These are phyloP conservation scores for Ellobius talpinus DNA, from an alignment of 2,113 vertebrate genomes.

Conservation along the genomic window DNA sequence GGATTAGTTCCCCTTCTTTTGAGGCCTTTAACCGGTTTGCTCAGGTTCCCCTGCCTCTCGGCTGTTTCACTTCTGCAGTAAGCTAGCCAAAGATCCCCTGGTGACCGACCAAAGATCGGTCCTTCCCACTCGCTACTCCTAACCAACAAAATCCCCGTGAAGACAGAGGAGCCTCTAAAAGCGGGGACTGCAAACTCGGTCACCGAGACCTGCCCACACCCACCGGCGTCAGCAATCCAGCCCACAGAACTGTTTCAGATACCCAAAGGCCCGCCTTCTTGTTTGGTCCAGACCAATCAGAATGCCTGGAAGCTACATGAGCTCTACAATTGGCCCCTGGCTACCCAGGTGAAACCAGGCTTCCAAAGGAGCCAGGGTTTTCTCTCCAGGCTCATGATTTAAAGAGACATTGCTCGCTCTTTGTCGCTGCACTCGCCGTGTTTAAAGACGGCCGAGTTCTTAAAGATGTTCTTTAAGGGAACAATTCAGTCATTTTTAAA, in stretches of 20 bases:
- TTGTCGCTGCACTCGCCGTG: not conserved
- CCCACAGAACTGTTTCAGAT: not conserved
- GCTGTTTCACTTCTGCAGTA: conserved; percentile 6
- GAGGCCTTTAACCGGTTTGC: not conserved
- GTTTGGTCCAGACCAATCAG: not conserved
- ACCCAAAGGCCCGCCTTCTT: not conserved
- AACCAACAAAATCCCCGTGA: not conserved
- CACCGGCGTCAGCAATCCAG: accelerated
- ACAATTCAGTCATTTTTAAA: not conserved
- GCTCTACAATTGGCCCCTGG: not conserved
- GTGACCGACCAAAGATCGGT: not conserved
- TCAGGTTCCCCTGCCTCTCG: not conserved
- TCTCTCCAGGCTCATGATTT: not conserved
- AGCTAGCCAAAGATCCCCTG: not conserved
- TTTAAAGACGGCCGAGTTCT: not conserved
- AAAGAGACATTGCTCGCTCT: not conserved
- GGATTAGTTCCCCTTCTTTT: not conserved
- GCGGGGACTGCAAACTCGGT: accelerated
- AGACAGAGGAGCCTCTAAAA: accelerated
- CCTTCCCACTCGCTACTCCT: not conserved
- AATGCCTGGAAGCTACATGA: not conserved
- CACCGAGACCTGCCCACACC: not conserved
- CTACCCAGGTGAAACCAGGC: not conserved
- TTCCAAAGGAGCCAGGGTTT: accelerated
- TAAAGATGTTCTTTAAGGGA: conserved; percentile 31